Conservation (phyloP, 2,797 vertebrate species). For the Erethizon dorsatum region DNA sequence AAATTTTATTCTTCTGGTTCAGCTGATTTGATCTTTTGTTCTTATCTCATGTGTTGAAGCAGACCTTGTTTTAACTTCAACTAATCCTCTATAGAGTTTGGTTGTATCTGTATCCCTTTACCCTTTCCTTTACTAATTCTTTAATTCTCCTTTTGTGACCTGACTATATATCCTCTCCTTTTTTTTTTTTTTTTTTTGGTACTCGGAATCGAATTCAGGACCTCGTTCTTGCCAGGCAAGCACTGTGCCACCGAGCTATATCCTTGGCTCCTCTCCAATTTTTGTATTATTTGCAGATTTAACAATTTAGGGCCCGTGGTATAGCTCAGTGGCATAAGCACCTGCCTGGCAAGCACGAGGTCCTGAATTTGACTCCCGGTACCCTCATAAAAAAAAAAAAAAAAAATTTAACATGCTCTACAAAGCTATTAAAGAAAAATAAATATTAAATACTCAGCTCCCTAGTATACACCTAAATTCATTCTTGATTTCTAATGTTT, state of each 20-base stretch:
- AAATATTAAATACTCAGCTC: neutral
- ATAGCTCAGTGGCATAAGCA: no score
- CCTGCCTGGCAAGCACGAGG: no score
- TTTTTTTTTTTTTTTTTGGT: no score
- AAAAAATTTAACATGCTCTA: no score
- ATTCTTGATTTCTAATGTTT: neutral
- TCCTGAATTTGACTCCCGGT: no score
- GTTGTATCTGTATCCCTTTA: neutral
- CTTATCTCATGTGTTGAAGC: neutral
- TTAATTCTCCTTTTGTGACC: neutral
- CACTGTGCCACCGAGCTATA: no score
- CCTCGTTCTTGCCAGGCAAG: no score
- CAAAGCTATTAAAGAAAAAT: slow-evolving; percentile 3
- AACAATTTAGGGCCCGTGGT: neutral
- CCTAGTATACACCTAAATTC: neutral
- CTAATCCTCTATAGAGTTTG: neutral
- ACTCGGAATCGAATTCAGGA: no score
- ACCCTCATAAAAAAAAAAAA: no score
- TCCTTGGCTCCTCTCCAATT: neutral
- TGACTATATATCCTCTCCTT: neutral
- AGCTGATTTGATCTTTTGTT: slow-evolving; percentile 11
- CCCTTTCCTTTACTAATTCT: neutral
- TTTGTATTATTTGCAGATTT: slow-evolving; percentile 21
- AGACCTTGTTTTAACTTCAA: slow-evolving; percentile 32
- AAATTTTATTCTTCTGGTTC: neutral